phyloP scores from a whole-genome alignment of 2,113 vertebrate genomes.

The Labeo rohita region DNA sequence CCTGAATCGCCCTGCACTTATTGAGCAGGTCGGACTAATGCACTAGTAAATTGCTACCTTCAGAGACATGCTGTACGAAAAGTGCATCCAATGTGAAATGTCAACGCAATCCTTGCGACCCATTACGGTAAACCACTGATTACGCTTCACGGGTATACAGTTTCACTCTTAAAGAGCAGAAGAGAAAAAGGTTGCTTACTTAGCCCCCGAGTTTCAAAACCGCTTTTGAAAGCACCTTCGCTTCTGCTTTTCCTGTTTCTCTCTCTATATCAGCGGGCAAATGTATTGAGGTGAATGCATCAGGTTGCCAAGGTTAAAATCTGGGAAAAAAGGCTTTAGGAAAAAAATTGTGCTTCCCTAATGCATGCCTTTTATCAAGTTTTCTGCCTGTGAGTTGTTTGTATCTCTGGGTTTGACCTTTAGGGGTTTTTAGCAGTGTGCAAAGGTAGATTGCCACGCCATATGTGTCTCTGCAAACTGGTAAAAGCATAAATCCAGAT shows the following conservation, averaged over 20 bases:
- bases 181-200: constrained; percentile 25
- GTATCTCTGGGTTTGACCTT: constrained; percentile 27
- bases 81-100: constrained; percentile 42
- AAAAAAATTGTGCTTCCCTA: constrained; percentile 12
- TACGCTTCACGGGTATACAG: constrained; percentile 19
- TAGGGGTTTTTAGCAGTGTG: neutral
- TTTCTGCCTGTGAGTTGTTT: neutral
- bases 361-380: constrained; percentile 32
- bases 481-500: constrained; percentile 3
- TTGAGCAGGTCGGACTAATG: constrained; percentile 25
- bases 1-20: constrained; percentile 1
- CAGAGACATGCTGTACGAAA: constrained; percentile 15
- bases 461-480: neutral
- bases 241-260: constrained; percentile 14
- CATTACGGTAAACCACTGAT: constrained; percentile 37
- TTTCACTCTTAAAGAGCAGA: constrained; percentile 3
- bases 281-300: constrained; percentile 19
- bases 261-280: constrained; percentile 5
- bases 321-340: neutral
- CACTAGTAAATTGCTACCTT: constrained; percentile 48
- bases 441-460: neutral
- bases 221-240: constrained; percentile 9
- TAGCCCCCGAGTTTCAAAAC: neutral
- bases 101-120: constrained; percentile 25
- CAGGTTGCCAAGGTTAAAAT: constrained; percentile 35